These are phyloP conservation scores for Diloba caeruleocephala DNA, from an alignment of 2,888 invertebrate genomes.

Conservation along the genomic window DNA sequence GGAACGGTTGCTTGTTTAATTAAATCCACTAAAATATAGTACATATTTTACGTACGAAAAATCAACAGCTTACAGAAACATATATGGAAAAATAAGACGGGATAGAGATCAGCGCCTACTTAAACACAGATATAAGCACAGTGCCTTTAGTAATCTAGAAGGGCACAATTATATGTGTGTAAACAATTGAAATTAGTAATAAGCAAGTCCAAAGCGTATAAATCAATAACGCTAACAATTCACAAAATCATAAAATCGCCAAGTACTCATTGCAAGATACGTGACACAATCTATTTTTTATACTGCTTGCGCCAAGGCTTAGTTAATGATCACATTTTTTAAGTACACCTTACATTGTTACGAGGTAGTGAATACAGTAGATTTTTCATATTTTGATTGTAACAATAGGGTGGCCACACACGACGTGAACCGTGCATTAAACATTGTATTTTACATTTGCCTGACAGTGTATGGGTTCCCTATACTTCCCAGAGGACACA, in stretches of 20 bases:
- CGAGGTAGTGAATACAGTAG: conserved; percentile 6
- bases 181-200: too few species aligned
- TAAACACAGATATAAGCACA: too few species aligned
- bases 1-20: conserved; percentile 1
- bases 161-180: too few species aligned
- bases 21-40: conserved; percentile 3
- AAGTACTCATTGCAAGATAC: conserved; percentile 13
- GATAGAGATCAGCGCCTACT: too few species aligned
- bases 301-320: conserved; percentile 6
- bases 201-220: too few species aligned
- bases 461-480: neutral
- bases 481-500: neutral
- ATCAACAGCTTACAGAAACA: too few species aligned
- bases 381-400: neutral
- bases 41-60: conserved; percentile 2
- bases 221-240: neutral
- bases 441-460: neutral
- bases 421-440: neutral
- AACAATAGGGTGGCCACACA: conserved; percentile 1
- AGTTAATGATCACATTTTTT: conserved; percentile 22
- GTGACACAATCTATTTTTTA: conserved; percentile 8
- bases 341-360: conserved; percentile 8
- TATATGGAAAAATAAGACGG: too few species aligned
- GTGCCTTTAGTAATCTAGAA: too few species aligned
- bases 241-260: conserved; percentile 2